These are phyloP conservation scores for Anoplopoma fimbria DNA, from an alignment of 2,113 vertebrate genomes.

Conservation along the genomic window DNA sequence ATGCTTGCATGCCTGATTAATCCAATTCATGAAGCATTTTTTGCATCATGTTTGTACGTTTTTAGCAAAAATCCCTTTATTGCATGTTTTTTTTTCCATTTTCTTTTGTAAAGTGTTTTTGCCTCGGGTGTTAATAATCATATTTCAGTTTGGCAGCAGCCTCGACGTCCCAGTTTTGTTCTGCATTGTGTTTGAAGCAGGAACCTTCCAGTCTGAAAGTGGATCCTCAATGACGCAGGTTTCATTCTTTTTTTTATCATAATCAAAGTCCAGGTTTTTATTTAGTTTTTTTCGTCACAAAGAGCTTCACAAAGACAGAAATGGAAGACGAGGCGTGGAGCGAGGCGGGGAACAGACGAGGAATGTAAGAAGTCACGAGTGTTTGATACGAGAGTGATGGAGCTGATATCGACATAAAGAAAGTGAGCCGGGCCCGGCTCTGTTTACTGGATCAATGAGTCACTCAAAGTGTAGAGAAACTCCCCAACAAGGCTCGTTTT, in stretches of 20 bases:
- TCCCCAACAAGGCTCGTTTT: too few species aligned
- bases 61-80: too few species aligned
- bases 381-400: constrained; percentile 1
- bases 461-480: too few species aligned
- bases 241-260: not conserved
- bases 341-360: constrained; percentile 5
- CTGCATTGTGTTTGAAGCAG: not conserved
- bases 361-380: not conserved
- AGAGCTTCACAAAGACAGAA: constrained; percentile 3
- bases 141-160: constrained; percentile 21
- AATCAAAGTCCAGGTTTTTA: constrained; percentile 20
- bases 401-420: constrained; percentile 20
- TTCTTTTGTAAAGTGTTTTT: not conserved
- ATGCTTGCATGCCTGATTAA: too few species aligned
- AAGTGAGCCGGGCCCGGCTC: not conserved
- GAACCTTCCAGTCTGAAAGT: too few species aligned
- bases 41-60: too few species aligned
- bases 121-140: not conserved
- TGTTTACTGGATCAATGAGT: not conserved
- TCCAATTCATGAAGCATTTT: too few species aligned
- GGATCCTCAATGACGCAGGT: constrained; percentile 16
- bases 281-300: not conserved
- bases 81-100: not conserved
- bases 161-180: too few species aligned
- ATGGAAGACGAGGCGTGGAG: constrained; percentile 3